Base-by-base conservation (phyloP, 2,888 invertebrate genomes). In the Cephalotes varians region DNA sequence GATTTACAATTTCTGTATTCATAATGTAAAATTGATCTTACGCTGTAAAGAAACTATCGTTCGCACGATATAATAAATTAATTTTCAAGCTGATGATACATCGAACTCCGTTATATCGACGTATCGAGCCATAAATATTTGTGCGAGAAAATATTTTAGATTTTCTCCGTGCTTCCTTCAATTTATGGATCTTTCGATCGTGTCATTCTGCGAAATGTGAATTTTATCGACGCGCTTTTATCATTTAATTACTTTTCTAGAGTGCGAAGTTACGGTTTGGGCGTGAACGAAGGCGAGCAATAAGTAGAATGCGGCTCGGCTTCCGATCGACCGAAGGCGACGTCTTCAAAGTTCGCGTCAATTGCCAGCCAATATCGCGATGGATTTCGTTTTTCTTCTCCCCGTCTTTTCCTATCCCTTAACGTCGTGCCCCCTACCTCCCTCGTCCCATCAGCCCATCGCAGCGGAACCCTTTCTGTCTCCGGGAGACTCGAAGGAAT, bases 291-390 rank as follows among this genome's bases (percentile, higher is more conserved):
- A 76, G 58, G 54, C 69, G 79, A 71, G 79, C 86, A 88, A 90
- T 91, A 91, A 91, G 85, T 85, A 79, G 84, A 85, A 83, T 49
- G 80, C 82, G 69, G 81, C 44, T 71, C 54, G 71, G 40, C 81
- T 64, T 89, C 82, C 79, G 76, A 47, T 60, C 84, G 84, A 64
- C 62, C 62, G 88, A 88, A 80, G 28, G 74, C 85, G 81, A 84
- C 69, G 87, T 86, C 86, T 82, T 87, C 87, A 85, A 86, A 88
- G 83, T 85, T 86, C 88, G 84, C 89, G 84, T 85, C 90, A 84
- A 89, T 86, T 88, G 90, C 83, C 88, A 74, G 84, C 76, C 88
- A 86, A 91, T 88, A 90, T 79, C 83, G 81, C 77, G 71, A 81
- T 82, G 74, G 51, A 37, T 67, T 83, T 80, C 86, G 85, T 79